Evolutionary conservation across 2,888 invertebrate species (phyloP).

Genomic region (Drosophila anomalata): DNA sequence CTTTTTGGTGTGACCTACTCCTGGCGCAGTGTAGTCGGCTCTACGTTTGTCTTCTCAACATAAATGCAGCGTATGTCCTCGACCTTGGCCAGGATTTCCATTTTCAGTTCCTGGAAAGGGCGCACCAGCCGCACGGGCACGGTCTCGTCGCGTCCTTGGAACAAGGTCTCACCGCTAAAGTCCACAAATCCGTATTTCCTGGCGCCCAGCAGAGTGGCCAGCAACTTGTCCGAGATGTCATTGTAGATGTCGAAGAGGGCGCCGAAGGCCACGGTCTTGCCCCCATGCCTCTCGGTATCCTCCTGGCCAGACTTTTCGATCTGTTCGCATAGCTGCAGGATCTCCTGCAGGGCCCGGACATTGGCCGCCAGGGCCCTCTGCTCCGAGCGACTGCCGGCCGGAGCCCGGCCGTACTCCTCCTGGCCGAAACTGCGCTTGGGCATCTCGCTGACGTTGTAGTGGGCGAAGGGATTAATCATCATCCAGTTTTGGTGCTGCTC

Average conservation of each 20-base stretch:
- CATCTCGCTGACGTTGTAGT: slow-evolving; percentile 56
- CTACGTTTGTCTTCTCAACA: slow-evolving; percentile 25
- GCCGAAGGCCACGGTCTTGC: slow-evolving; percentile 51
- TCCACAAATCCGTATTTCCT: slow-evolving; percentile 93
- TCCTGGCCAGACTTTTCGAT: slow-evolving; percentile 32
- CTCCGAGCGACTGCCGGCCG: slow-evolving; percentile 63
- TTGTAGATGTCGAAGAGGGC: slow-evolving; percentile 88
- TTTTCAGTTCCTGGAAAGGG: slow-evolving; percentile 88
- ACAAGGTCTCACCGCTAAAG: slow-evolving; percentile 97
- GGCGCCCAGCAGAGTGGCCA: slow-evolving; percentile 95
- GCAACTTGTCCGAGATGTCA: slow-evolving; percentile 94
- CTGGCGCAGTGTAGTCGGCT: slow-evolving; percentile 16
- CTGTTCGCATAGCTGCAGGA: slow-evolving; percentile 58
- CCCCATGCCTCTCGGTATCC: background rate
- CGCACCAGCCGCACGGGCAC: slow-evolving; percentile 92
- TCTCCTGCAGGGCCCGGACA: slow-evolving; percentile 54
- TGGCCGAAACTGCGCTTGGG: slow-evolving; percentile 48
- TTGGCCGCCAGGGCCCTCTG: slow-evolving; percentile 55
- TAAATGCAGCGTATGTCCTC: slow-evolving; percentile 83
- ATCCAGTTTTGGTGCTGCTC: slow-evolving; percentile 63
- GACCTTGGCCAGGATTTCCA: slow-evolving; percentile 86
- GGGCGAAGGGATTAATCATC: slow-evolving; percentile 60
- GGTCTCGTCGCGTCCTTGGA: slow-evolving; percentile 95
- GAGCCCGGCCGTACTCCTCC: slow-evolving; percentile 59
- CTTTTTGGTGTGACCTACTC: slow-evolving; percentile 10